Evolutionary conservation across 2,888 invertebrate genomes (phyloP).

Genomic region (Pteria penguin): DNA sequence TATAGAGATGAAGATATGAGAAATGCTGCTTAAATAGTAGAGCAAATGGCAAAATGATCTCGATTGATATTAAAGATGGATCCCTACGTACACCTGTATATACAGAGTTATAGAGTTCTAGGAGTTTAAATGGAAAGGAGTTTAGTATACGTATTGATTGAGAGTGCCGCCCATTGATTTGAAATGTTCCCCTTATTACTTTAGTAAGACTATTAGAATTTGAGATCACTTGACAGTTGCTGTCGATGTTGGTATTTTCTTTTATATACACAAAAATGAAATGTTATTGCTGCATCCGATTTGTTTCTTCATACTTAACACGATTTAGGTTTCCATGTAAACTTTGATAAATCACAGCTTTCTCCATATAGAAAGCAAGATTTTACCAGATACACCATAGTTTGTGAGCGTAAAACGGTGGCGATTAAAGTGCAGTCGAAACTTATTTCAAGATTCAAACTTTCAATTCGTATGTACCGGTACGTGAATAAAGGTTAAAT

Average conservation of each 20-base stretch:
- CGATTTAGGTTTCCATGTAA: slow-evolving; percentile 1
- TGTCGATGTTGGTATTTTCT: slow-evolving; percentile 4
- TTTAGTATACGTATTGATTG: neutral
- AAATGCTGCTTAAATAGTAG: neutral
- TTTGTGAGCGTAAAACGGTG: neutral
- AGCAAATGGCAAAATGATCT: neutral
- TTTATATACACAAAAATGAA: neutral
- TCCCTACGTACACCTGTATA: neutral
- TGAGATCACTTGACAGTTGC: neutral
- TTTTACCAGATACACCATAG: slow-evolving; percentile 3
- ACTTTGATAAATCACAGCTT: slow-evolving; percentile 11
- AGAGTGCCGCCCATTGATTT: neutral
- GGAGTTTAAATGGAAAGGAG: slow-evolving; percentile 2
- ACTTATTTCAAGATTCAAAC: neutral
- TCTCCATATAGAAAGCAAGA: neutral
- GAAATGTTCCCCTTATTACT: slow-evolving; percentile 3
- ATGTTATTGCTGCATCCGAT: neutral
- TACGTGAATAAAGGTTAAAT: neutral
- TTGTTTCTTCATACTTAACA: neutral
- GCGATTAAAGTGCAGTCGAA: neutral
- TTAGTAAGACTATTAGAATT: neutral
- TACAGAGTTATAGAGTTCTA: neutral
- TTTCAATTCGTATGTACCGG: neutral
- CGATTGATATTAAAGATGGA: slow-evolving; percentile 5
- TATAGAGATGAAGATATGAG: neutral